Conservation (phyloP, 2,113 vertebrate species). For the Cercocebus atys region DNA sequence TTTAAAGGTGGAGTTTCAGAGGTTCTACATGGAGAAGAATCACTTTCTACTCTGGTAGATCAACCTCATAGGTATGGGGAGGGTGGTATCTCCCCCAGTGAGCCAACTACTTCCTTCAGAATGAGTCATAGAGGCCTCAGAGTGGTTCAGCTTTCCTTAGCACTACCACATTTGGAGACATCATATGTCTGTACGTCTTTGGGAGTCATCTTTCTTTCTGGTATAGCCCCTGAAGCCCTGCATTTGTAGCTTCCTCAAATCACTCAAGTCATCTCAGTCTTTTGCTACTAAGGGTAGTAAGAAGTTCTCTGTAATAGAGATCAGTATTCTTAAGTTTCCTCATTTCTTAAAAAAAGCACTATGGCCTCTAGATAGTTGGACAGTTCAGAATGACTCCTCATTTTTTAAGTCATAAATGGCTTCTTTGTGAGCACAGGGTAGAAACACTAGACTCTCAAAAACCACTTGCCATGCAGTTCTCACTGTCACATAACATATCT, state of each 20-base stretch:
- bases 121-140: background rate
- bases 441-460: background rate
- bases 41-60: background rate
- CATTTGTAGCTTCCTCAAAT: background rate
- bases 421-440: background rate
- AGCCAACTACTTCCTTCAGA: background rate
- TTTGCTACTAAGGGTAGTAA: background rate
- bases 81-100: accelerated
- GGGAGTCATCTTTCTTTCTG: background rate
- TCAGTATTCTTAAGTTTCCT: background rate
- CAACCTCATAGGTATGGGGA: background rate
- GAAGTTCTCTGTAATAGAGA: background rate
- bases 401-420: background rate
- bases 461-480: background rate
- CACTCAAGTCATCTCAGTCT: background rate
- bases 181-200: background rate
- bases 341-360: background rate
- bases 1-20: background rate
- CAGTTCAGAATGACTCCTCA: background rate
- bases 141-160: background rate
- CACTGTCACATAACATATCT: accelerated
- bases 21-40: background rate
- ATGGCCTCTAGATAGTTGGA: background rate
- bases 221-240: background rate
- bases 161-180: background rate